Evolutionary conservation across 1,140 invertebrate genomes (phyloP), one percentile per base, ranked within the genome.

Genomic region (Holcopasites calliopsidis): DNA sequence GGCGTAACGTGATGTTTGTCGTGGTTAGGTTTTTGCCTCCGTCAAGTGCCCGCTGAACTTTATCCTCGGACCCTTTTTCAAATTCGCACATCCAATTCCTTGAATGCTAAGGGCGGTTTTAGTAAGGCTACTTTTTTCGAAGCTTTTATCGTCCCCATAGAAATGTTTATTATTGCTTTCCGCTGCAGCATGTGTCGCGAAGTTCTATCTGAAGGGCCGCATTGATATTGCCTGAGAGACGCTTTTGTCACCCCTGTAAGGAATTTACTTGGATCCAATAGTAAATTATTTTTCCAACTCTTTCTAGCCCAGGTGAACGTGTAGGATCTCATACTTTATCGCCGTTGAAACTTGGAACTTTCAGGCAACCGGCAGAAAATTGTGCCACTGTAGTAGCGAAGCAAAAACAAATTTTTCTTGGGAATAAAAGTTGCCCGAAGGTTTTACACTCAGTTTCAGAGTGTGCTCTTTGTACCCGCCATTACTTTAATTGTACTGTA

Each of bases 1-100:
- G 64, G 64, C 35, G 38, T 65, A 69, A 58, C 64, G 72, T 47
- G 72, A 68, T 49, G 42, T 75, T 75, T 58, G 72, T 73, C 50
- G 31, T 40, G 40, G 52, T 50, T 35, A 26, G 64, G 33, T 23
- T 50, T 58, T 73, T 55, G 31, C 61, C 47, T 62, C 31, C 26
- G 33, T 52, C 3, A 13, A 44, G 16, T 21, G n/a, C 21, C 4
- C 13, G 26, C 16, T 7, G 31, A 64, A 42, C 31, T 54, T 54
- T 42, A 28, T 6, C 47, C 13, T 6, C 7, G 11, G 23, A 18
- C 33, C 3, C 6, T 47, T 35, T 33, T 50, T 35, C 11, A 5
- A 49, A 64, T 62, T 60, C 28, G 2, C 26, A 0, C 8, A 52
- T 52, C 16, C 23, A 10, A 7, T 4, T 0, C 23, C 16, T 52